Evolutionary conservation across 92 coral and sea anemone species (phyloP), one percentile per base, ranked within the genome.

Genomic region (Palythoa heliodiscus): DNA sequence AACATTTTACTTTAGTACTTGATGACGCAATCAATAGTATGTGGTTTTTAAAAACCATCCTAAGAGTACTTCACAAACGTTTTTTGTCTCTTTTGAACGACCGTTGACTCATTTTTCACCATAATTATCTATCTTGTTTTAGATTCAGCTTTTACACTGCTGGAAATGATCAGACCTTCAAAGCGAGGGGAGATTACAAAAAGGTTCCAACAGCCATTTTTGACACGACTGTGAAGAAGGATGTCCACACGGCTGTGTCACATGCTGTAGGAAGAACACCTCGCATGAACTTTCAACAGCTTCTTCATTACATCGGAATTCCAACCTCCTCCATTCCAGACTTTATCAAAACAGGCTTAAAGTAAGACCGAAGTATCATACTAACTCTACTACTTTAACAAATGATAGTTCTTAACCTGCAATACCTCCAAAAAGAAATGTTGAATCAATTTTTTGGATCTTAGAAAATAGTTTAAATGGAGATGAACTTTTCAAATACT

Each of bases 81-180:
- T 16, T 70, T 70, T 70, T 70, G 47, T 14, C 9, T 25, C 16
- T 35, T 70, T 70, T 25, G 11, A 35, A 35, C 38, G 48, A 14
- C 29, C 29, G 23, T 70, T 40, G 11, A 70, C 16, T 24, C 17
- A 70, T 35, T 29, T 47, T 70, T n/a, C 29, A 16, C 10, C 40
- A 16, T 8, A 15, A 37, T 35, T 0, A 7, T 75, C 52, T 78
- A 38, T 72, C 71, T 29, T 17, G 39, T 78, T 67, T 9, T 68
- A 96, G 99, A 83, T 93, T 96, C 70, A 89, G 93, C 13, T 96
- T 92, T 69, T 96, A 94, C 82, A 94, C 98, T 52, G 99, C 95
- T 22, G 99, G 98, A 19, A 91, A 91, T 67, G 75, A 86, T 2
- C 91, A 91, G 90, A 93, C 99, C 2, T 96, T 96, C 71, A 95